Evolutionary conservation across 2,113 vertebrate genomes (phyloP).

Genomic region (Mesembrinibis cayennensis): DNA sequence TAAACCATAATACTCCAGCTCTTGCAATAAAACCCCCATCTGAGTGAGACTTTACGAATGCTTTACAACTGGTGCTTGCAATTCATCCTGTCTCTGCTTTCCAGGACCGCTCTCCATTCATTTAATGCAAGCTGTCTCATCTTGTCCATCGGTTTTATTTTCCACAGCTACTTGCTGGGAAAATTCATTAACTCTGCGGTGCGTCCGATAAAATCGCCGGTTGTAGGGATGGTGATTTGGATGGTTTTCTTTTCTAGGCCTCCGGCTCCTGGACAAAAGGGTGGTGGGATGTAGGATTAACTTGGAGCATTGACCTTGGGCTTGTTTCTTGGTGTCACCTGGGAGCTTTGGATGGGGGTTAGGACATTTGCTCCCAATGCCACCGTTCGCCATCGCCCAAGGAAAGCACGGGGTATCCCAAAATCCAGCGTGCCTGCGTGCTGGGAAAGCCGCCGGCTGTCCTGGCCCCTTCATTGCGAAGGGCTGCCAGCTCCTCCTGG

Average conservation of each 20-base stretch:
- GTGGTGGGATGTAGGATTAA: not conserved
- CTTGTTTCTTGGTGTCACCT: not conserved
- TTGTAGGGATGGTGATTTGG: not conserved
- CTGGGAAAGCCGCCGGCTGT: not conserved
- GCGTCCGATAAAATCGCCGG: not conserved
- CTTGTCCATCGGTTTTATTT: conserved; percentile 13
- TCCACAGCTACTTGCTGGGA: not conserved
- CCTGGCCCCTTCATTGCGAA: not conserved
- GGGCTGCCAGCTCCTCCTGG: conserved; percentile 33
- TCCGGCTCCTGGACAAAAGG: not conserved
- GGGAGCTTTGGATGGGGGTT: not conserved
- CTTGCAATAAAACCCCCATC: not conserved
- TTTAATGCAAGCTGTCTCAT: not conserved
- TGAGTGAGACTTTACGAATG: not conserved
- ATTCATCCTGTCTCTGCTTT: not conserved
- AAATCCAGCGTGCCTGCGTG: not conserved
- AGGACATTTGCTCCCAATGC: not conserved
- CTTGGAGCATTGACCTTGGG: not conserved
- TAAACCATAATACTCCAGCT: not conserved
- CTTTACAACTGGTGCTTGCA: not conserved
- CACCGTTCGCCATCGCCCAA: not conserved
- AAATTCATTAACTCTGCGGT: not conserved
- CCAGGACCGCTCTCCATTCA: not conserved
- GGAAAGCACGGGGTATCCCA: not conserved
- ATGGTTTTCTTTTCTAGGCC: not conserved